These are phyloP conservation scores for Acrossocheilus wenchowensis DNA, from an alignment of 2,797 vertebrate genomes.

Conservation along the genomic window DNA sequence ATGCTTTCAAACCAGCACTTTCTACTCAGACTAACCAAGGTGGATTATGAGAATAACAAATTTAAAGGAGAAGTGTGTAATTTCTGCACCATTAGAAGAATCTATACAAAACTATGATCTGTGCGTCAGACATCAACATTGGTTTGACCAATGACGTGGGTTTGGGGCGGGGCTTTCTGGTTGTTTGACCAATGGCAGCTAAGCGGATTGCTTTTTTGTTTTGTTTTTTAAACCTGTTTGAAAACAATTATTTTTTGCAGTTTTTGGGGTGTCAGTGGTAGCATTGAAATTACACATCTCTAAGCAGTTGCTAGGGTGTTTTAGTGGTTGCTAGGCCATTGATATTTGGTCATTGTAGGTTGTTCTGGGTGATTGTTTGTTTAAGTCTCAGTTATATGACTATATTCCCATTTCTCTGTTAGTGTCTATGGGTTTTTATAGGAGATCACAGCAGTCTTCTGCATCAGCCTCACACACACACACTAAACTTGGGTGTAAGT, in stretches of 20 bases:
- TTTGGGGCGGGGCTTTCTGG: neutral
- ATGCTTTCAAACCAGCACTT: neutral
- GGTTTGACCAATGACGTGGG: neutral
- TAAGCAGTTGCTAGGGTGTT: neutral
- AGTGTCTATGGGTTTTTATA: neutral
- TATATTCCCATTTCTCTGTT: neutral
- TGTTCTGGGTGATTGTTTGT: neutral
- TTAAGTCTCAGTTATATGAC: neutral
- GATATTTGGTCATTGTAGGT: neutral
- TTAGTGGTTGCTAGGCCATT: neutral
- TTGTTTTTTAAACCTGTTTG: neutral
- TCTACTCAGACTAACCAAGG: neutral
- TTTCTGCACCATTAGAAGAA: neutral
- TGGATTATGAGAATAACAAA: neutral
- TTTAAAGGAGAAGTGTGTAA: neutral
- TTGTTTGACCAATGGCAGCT: neutral
- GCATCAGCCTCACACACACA: neutral
- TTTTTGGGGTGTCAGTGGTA: neutral
- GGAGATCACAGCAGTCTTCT: neutral
- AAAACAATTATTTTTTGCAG: neutral
- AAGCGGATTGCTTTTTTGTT: neutral
- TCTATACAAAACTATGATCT: neutral
- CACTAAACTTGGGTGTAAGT: slow-evolving; percentile 16
- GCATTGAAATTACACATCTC: neutral
- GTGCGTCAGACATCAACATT: neutral